Evolutionary conservation across 2,888 invertebrate species (phyloP).

Genomic region (Synergus umbraculus): DNA sequence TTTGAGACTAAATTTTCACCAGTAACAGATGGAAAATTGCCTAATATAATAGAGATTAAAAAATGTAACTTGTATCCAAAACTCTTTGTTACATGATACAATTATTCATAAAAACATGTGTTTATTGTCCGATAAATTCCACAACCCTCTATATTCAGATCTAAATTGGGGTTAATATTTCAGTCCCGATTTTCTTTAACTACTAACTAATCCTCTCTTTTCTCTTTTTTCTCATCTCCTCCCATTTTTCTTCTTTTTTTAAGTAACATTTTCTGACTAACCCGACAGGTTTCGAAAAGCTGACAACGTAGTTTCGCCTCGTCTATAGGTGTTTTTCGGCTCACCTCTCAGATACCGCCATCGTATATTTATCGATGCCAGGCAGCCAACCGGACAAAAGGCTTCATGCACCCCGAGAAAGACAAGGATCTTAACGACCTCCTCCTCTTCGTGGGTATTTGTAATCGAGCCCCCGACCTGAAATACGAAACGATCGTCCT

Average conservation of each 20-base stretch:
- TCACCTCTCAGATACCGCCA: slow-evolving; percentile 54
- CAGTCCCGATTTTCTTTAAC: slow-evolving; percentile 51
- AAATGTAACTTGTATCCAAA: background rate
- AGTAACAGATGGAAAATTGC: too few relatives aligned
- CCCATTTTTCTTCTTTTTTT: slow-evolving; percentile 44
- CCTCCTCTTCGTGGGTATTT: slow-evolving; percentile 57
- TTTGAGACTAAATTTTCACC: too few relatives aligned
- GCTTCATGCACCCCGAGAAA: slow-evolving; percentile 53
- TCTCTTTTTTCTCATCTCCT: slow-evolving; percentile 49
- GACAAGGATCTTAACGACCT: slow-evolving; percentile 71
- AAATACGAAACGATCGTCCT: slow-evolving; percentile 55
- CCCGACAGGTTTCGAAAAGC: slow-evolving; percentile 50
- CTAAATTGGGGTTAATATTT: background rate
- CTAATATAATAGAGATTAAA: too few relatives aligned
- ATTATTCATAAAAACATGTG: background rate
- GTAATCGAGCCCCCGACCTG: slow-evolving; percentile 60
- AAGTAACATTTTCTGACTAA: slow-evolving; percentile 44
- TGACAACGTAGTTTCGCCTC: slow-evolving; percentile 46
- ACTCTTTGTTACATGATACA: background rate
- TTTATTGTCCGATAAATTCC: background rate
- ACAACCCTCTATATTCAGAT: background rate
- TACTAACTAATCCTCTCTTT: slow-evolving; percentile 62
- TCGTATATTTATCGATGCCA: slow-evolving; percentile 62
- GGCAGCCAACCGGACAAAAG: slow-evolving; percentile 57
- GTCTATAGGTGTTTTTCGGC: slow-evolving; percentile 44